Evolutionary conservation across 2,113 vertebrate genomes (phyloP).

Genomic region (Bambusicola thoracicus): DNA sequence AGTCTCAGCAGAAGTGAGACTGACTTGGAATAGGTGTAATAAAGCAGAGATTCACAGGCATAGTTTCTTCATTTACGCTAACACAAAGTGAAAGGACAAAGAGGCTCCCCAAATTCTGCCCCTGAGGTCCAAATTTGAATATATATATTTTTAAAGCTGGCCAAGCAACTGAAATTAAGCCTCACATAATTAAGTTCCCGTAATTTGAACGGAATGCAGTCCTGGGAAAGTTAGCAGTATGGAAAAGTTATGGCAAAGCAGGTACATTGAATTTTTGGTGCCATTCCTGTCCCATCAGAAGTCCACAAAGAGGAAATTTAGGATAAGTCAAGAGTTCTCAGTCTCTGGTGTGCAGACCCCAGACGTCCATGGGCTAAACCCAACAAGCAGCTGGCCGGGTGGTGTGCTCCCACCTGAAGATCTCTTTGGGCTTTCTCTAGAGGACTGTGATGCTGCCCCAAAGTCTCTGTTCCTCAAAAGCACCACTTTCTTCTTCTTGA

Average conservation of each 20-base stretch:
- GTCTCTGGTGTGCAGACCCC: slow-evolving; percentile 6
- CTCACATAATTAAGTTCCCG: slow-evolving; percentile 51
- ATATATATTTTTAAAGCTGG: slow-evolving; percentile 31
- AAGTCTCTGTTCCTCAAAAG: slow-evolving; percentile 34
- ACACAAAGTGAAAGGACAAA: slow-evolving; percentile 34
- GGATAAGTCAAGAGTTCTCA: slow-evolving; percentile 16
- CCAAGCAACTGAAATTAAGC: slow-evolving; percentile 49
- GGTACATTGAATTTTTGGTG: neutral
- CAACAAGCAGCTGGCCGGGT: neutral
- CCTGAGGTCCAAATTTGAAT: slow-evolving; percentile 61
- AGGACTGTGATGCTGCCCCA: neutral
- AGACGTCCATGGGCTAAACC: neutral
- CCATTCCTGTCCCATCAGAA: slow-evolving; percentile 5
- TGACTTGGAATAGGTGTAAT: neutral
- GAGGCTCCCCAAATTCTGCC: slow-evolving; percentile 54
- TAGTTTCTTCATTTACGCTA: slow-evolving; percentile 43
- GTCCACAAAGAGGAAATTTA: slow-evolving; percentile 33
- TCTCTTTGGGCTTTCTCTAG: slow-evolving; percentile 20
- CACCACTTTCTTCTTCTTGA: neutral
- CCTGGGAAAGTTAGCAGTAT: slow-evolving; percentile 58
- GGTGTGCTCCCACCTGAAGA: slow-evolving; percentile 12
- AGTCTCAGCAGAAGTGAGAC: neutral
- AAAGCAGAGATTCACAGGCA: slow-evolving; percentile 45
- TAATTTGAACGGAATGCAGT: slow-evolving; percentile 49
- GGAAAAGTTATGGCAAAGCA: slow-evolving; percentile 7